Evolutionary conservation across 2,797 vertebrate genomes (phyloP), one percentile per base, ranked within the genome.

Genomic region (Silurus aristotelis): DNA sequence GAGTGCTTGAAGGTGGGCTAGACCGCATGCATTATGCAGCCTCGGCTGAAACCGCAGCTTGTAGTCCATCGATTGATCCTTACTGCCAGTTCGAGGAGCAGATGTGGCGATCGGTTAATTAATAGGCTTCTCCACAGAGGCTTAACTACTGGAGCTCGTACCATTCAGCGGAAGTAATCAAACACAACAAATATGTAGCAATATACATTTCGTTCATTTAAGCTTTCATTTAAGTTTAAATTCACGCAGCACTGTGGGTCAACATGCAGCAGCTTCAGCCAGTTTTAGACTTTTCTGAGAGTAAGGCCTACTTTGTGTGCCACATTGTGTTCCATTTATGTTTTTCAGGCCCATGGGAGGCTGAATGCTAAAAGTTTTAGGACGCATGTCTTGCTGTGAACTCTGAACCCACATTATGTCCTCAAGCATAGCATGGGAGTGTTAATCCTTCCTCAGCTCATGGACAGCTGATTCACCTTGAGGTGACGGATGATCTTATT

Each of bases 21-120:
- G 68, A 89, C 85, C 91, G 92, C 89, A 94, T 95, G 92, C 90
- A 93, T 95, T 95, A 94, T 91, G 93, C 91, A 87, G 91, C 88
- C 89, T 88, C 84, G 85, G 90, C 89, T 92, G 88, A 87, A 92
- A 93, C 91, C 91, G 77, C 86, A 85, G 91, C 92, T 89, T 80
- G 88, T 85, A 22, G 80, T 80, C 82, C 38, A 86, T 95, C 19
- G 82, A 95, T 95, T 92, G 92, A 95, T 95, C 91, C 77, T 31
- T 55, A 90, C 83, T 80, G 92, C 90, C 88, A 72, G 20, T 89
- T 82, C 79, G 70, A 85, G 87, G 88, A 91, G 90, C 88, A 84
- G 85, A 91, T 91, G 92, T 85, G 85, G 89, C 89, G 64, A 56
- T 88, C 25, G 83, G 87, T 79, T 92, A 93, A 93, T 93, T 92